Conservation (phyloP, 2,113 vertebrate genomes). For the Mobula hypostoma region DNA sequence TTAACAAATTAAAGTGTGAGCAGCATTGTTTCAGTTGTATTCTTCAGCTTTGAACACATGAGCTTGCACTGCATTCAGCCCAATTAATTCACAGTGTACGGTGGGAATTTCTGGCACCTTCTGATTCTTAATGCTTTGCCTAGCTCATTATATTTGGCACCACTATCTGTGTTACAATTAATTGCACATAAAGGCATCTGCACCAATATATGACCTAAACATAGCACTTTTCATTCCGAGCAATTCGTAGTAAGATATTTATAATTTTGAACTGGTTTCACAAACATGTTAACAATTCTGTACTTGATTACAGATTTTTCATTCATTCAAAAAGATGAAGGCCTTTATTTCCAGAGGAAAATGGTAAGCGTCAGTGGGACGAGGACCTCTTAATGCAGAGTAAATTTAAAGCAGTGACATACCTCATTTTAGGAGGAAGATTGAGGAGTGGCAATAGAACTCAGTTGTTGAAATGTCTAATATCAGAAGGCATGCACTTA, state of each 20-base stretch:
- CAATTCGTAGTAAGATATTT: neutral
- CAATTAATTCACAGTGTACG: constrained; percentile 20
- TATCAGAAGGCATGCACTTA: too few relatives aligned
- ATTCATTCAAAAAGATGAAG: neutral
- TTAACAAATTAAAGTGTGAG: constrained; percentile 17
- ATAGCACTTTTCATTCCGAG: neutral
- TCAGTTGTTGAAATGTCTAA: too few relatives aligned
- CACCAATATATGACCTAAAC: neutral
- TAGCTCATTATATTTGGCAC: constrained; percentile 35
- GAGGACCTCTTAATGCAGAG: neutral
- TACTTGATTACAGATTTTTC: neutral
- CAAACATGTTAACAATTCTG: neutral
- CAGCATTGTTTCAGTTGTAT: neutral
- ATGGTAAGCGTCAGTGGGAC: neutral
- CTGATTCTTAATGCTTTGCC: constrained; percentile 12
- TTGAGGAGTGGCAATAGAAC: neutral
- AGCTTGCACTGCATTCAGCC: neutral
- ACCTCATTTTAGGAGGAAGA: neutral
- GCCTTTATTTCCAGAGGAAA: neutral
- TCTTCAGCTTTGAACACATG: neutral
- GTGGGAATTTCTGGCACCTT: constrained; percentile 16
- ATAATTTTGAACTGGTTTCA: neutral
- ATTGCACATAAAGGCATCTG: constrained; percentile 20
- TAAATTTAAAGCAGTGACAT: neutral
- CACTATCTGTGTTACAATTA: constrained; percentile 30